Conservation (phyloP, 1,140 invertebrate genomes). For the Eurosta solidaginis region DNA sequence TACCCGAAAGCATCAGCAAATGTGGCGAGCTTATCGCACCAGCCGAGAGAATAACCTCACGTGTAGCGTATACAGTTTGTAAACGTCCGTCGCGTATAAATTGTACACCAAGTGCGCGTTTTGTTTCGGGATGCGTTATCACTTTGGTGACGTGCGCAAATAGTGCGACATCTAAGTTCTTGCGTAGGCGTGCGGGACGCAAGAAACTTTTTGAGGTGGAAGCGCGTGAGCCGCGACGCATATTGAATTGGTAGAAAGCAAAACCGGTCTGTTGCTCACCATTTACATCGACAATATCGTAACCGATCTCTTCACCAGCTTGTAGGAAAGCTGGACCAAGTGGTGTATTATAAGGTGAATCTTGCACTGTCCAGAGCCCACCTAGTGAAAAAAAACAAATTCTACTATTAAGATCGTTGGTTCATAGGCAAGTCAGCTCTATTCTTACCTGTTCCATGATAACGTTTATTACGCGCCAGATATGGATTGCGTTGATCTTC, state of each 20-base stretch:
- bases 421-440: no score
- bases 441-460: slow-evolving; percentile 74
- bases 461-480: slow-evolving; percentile 70
- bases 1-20: slow-evolving; percentile 82
- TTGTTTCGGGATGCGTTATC: slow-evolving; percentile 72
- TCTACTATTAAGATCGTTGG: no score
- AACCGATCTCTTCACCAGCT: slow-evolving; percentile 89
- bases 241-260: slow-evolving; percentile 80
- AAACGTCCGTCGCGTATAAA: slow-evolving; percentile 71
- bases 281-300: slow-evolving; percentile 78
- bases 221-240: slow-evolving; percentile 76
- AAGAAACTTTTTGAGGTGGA: slow-evolving; percentile 82
- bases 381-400: slow-evolving; percentile 62
- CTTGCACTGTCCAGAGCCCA: slow-evolving; percentile 80
- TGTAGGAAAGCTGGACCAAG: slow-evolving; percentile 81
- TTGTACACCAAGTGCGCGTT: slow-evolving; percentile 76
- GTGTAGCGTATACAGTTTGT: slow-evolving; percentile 70
- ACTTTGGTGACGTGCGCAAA: slow-evolving; percentile 78
- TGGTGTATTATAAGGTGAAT: slow-evolving; percentile 79
- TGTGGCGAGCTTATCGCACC: slow-evolving; percentile 80
- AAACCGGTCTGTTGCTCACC: slow-evolving; percentile 82
- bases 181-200: slow-evolving; percentile 71
- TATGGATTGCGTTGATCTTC: slow-evolving; percentile 84
- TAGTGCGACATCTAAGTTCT: slow-evolving; percentile 76
- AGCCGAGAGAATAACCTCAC: slow-evolving; percentile 80